These are phyloP conservation scores for Oxyura jamaicensis DNA, from an alignment of 2,113 vertebrate species.

Conservation along the genomic window DNA sequence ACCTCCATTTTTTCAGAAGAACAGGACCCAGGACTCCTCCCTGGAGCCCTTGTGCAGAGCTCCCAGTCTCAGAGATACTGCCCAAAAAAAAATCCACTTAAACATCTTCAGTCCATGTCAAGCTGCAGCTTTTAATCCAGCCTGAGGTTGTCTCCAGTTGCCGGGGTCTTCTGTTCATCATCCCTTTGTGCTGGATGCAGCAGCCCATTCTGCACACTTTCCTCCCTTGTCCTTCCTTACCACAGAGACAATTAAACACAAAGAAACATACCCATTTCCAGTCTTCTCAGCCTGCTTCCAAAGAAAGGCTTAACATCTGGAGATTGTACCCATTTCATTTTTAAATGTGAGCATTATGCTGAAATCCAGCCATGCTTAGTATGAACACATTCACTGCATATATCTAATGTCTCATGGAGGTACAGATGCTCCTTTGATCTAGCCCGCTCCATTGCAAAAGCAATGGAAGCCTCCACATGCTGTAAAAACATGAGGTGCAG, in stretches of 20 bases:
- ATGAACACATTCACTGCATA: fast-evolving
- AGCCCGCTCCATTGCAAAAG: neutral
- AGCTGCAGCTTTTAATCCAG: neutral
- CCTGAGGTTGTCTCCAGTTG: neutral
- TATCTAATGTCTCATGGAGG: neutral
- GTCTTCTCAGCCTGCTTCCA: neutral
- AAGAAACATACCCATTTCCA: neutral
- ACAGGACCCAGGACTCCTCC: neutral
- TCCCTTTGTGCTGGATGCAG: neutral
- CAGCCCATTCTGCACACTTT: neutral
- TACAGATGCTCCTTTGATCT: neutral
- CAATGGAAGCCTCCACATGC: neutral
- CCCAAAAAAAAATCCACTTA: neutral
- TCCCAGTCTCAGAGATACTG: neutral
- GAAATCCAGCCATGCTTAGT: neutral
- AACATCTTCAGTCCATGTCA: neutral
- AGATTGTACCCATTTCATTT: neutral
- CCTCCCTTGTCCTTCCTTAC: neutral
- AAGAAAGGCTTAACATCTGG: neutral
- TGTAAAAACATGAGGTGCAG: neutral
- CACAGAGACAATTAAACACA: neutral
- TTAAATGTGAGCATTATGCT: neutral
- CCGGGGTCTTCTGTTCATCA: neutral
- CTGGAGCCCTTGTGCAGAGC: neutral
- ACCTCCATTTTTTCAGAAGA: neutral